Evolutionary conservation across 2,797 vertebrate species (phyloP), one percentile per base, ranked within the genome.

Genomic region (Staurois parvus): DNA sequence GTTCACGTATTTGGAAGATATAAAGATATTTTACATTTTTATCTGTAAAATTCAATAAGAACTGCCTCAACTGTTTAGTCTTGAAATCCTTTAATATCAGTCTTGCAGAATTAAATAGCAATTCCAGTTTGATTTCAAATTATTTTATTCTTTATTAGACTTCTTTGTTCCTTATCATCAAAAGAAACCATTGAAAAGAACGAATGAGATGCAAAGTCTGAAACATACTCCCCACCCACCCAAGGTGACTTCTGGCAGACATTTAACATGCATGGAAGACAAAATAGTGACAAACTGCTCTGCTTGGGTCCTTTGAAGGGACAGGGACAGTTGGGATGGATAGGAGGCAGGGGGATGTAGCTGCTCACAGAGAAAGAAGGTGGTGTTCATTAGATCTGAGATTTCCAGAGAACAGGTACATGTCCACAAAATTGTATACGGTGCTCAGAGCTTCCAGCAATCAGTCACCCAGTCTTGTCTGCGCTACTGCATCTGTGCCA

Each of bases 241-340:
- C 26, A 30, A 48, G 17, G 59, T 67, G 76, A 74, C 69, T 37
- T 68, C 81, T 13, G 72, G 52, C 62, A 64, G 52, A 72, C 52
- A 21, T 21, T 10, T 42, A 67, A 85, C 84, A 85, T 85, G 84
- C 84, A 79, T 85, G 76, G 76, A 85, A 85, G 84, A 85, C 64
- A 37, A 42, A 29, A 81, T 32, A 26, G 68, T 72, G 70, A 81
- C 59, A 52, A 28, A 19, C 62, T 21, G 70, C 40, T 74, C 52
- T 26, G 40, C 78, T 40, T 17, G 45, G 68, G 74, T 19, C 17
- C 64, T 24, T 32, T 40, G 26, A 52, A 26, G n/a, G 68, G 80
- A 59, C 68, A 21, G 42, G 64, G 11, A 32, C 26, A 30, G 30
- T 8, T 21, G 4, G 6, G 80, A 42, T 28, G 32, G 7, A 62